phyloP scores from a whole-genome alignment of 2,888 invertebrate genomes.

The Dynastes tityus region DNA sequence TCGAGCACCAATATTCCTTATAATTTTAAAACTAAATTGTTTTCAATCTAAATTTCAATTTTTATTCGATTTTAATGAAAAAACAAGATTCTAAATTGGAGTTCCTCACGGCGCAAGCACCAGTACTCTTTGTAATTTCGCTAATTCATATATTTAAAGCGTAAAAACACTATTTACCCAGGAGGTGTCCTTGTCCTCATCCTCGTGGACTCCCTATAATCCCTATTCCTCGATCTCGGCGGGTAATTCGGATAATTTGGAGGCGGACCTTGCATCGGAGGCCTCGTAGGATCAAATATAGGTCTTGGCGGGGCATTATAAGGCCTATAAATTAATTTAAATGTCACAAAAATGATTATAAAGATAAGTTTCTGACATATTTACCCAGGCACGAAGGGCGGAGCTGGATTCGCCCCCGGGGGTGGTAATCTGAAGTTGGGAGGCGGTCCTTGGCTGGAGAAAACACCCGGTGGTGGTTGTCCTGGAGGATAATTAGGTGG shows the following conservation, averaged over 20 bases:
- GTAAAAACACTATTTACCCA: slow-evolving; percentile 67
- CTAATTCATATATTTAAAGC: not conserved
- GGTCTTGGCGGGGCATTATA: slow-evolving; percentile 65
- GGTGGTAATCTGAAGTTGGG: slow-evolving; percentile 69
- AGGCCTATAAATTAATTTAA: slow-evolving; percentile 58
- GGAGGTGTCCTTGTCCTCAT: slow-evolving; percentile 69
- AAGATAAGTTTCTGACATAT: slow-evolving; percentile 40
- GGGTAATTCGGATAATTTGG: slow-evolving; percentile 63
- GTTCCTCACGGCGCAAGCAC: not conserved
- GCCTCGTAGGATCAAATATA: slow-evolving; percentile 66
- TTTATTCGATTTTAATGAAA: not conserved
- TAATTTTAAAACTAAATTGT: not conserved
- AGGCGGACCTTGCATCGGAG: slow-evolving; percentile 66
- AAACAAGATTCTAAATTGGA: not conserved
- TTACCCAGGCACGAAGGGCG: slow-evolving; percentile 67
- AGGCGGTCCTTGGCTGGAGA: slow-evolving; percentile 65
- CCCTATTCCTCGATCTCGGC: slow-evolving; percentile 57
- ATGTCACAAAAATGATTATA: too few species aligned
- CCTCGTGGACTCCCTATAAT: slow-evolving; percentile 65
- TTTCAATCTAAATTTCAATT: too few species aligned
- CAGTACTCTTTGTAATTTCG: not conserved
- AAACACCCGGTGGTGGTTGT: slow-evolving; percentile 61
- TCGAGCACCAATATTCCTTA: not conserved
- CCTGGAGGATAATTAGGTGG: slow-evolving; percentile 59
- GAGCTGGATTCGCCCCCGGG: slow-evolving; percentile 64